phyloP scores from a whole-genome alignment of 2,888 invertebrate species.

The Acheta domesticus region DNA sequence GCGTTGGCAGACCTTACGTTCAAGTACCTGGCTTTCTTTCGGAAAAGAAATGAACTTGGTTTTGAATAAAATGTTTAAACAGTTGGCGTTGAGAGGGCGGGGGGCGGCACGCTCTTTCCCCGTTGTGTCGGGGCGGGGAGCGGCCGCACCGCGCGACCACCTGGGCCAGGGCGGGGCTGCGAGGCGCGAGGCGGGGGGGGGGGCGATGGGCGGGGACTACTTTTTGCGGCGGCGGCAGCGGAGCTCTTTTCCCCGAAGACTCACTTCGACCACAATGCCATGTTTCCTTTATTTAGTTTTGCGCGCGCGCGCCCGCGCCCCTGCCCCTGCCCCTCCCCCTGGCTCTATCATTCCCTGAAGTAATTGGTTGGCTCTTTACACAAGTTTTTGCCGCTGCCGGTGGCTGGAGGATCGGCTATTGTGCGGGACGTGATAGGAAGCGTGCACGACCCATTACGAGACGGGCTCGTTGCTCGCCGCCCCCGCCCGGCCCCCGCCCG shows the following conservation, averaged over 20 bases:
- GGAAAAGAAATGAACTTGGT: too few relatives aligned
- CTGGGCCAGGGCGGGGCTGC: background rate
- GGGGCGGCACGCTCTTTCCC: too few relatives aligned
- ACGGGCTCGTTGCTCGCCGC: too few relatives aligned
- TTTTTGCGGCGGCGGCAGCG: background rate
- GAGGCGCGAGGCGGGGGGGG: background rate
- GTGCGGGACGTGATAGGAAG: constrained; percentile 4
- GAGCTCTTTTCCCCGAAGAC: constrained; percentile 3
- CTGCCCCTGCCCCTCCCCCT: background rate
- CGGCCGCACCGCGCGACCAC: background rate
- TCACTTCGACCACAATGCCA: constrained; percentile 1
- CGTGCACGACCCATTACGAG: background rate
- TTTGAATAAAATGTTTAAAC: too few relatives aligned
- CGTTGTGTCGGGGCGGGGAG: too few relatives aligned
- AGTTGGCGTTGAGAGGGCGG: too few relatives aligned
- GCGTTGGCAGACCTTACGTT: too few relatives aligned
- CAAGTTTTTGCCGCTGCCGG: background rate
- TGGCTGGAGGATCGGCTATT: background rate
- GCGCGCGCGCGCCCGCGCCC: background rate
- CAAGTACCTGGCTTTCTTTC: too few relatives aligned
- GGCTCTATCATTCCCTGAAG: constrained; percentile 5
- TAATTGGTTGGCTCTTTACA: constrained; percentile 3
- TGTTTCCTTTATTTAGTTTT: constrained; percentile 18
- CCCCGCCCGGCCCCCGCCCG: too few relatives aligned
- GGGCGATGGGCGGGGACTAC: background rate